Conservation (phyloP, 2,113 vertebrate genomes). For the Hepsetus odoe region DNA sequence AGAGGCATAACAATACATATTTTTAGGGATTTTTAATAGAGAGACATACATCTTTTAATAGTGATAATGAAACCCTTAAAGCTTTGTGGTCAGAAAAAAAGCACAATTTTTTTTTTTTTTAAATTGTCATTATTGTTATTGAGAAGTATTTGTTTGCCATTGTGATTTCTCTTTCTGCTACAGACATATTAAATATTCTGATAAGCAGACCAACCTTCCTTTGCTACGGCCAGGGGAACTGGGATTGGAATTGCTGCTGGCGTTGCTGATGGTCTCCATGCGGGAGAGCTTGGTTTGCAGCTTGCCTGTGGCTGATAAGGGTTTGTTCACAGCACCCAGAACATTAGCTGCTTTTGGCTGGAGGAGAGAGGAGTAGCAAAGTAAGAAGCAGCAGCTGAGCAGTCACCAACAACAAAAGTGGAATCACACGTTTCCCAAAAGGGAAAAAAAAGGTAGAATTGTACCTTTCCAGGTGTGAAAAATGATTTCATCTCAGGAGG, state of each 20-base stretch:
- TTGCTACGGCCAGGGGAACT: slow-evolving; percentile 95
- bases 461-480: slow-evolving; percentile 96
- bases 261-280: slow-evolving; percentile 97
- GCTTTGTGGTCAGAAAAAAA: too few relatives aligned
- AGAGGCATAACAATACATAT: too few relatives aligned
- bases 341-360: slow-evolving; percentile 98
- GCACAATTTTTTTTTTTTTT: too few relatives aligned
- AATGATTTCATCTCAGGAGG: slow-evolving; percentile 97
- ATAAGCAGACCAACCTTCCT: slow-evolving; percentile 78
- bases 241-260: slow-evolving; percentile 94
- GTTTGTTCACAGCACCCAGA: slow-evolving; percentile 97
- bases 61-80: too few relatives aligned
- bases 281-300: slow-evolving; percentile 94
- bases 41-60: too few relatives aligned
- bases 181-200: background rate
- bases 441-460: background rate
- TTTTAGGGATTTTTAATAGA: too few relatives aligned
- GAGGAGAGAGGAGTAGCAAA: background rate
- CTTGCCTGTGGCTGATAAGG: slow-evolving; percentile 92
- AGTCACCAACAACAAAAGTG: background rate
- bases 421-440: background rate
- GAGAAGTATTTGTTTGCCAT: too few relatives aligned
- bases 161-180: background rate
- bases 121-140: too few relatives aligned
- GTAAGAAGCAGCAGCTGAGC: background rate